Base-by-base conservation (phyloP, 2,888 invertebrate genomes). In the Dione vanillae region DNA sequence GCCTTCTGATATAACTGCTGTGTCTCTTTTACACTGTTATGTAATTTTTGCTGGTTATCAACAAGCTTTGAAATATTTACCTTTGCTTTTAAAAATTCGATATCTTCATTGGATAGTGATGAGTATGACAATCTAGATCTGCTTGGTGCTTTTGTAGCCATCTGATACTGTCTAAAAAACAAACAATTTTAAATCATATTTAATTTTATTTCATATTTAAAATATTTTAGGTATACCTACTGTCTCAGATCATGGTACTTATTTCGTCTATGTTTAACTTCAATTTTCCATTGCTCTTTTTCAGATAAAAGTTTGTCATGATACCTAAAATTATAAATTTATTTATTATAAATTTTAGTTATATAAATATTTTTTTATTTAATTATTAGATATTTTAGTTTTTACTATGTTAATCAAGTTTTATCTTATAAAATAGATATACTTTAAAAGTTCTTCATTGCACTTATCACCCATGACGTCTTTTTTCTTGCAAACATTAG, bases 241-340 rank as follows among this genome's bases (percentile, higher is more conserved):
- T 88, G 85, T 76, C 83, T 83, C 7, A 92, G 76, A 72, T 92
- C 91, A 80, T 90, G 85, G 77, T 92, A 91, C 79, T 85, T 88
- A 71, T 90, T 84, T 73, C 85, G 78, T 74, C 90, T 86, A 52
- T 83, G 83, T 52, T 83, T 87, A 0, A 88, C 88, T 80, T 91
- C 90, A 65, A 82, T 88, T 77, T 91, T 92, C 93, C 92, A 93
- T 70, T 85, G 83, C n/a, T 88, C 86, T 76, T 92, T 91, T 77
- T 93, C 93, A 67, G 76, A 70, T 56, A 88, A 74, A 10, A 93
- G 82, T 75, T 85, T 82, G 35, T 88, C 82, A 77, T 85, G 82
- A 79, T 93, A 93, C 54, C 80, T 80, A 52, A 69, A 77, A 75
- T 52, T 52, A 64, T 62, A 58, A 12, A 59, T 45, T 56, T 49